Evolutionary conservation across 2,113 vertebrate genomes (phyloP).

Genomic region (Mesitornis unicolor): DNA sequence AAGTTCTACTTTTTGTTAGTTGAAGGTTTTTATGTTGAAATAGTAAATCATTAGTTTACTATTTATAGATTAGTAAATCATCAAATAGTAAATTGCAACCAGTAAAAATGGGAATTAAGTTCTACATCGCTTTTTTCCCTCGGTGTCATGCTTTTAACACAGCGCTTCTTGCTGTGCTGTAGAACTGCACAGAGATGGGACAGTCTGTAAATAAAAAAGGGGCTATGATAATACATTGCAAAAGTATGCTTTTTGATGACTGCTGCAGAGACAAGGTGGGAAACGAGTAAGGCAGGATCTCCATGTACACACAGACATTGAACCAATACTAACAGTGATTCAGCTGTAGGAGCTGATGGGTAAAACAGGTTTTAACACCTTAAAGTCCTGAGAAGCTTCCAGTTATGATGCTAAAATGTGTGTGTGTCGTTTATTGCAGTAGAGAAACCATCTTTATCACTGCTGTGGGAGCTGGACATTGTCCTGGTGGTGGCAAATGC

Average conservation of each 20-base stretch:
- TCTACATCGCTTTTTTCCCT: neutral
- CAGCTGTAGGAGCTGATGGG: neutral
- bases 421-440: neutral
- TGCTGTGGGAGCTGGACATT: neutral
- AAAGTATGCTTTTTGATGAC: neutral
- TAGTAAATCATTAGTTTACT: neutral
- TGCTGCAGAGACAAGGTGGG: neutral
- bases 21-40: neutral
- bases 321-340: neutral
- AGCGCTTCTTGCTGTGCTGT: accelerated
- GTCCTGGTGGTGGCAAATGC: neutral
- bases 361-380: neutral
- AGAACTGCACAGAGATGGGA: neutral
- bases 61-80: too few species aligned
- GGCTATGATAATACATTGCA: neutral
- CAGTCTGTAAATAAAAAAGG: neutral
- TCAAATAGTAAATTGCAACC: too few species aligned
- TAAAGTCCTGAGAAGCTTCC: neutral
- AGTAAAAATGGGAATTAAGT: neutral
- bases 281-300: neutral
- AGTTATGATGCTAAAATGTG: neutral
- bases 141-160: neutral
- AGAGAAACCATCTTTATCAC: neutral
- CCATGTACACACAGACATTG: too few species aligned
- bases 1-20: neutral